Evolutionary conservation across 2,797 vertebrate genomes (phyloP), one percentile per base, ranked within the genome.

Genomic region (Ctenochaetus hawaiiensis): DNA sequence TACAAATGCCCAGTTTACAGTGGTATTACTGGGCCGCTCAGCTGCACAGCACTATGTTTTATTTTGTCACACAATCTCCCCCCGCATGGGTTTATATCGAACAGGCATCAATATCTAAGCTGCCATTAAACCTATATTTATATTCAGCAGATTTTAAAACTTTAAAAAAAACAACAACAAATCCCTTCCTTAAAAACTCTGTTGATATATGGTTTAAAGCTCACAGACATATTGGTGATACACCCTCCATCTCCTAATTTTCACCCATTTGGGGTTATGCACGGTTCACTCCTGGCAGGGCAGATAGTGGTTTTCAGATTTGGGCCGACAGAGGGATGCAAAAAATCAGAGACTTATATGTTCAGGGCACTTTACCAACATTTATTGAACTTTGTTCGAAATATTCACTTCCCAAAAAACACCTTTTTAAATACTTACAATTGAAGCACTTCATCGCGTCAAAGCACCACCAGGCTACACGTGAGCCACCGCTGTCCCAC

Each of bases 201-300:
- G 34, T 56, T 56, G 65, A 56, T 67, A 54, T 54, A 18, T 67
- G 51, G 51, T 67, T 61, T 6, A 62, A 62, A 61, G 68, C 68
- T 52, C 57, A 71, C 4, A 61, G 47, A 52, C 22, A 44, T 61
- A 20, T 61, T 62, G 58, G 68, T 71, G 68, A 53, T 61, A 53
- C 37, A 44, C 68, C 39, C 6, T 20, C 58, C 20, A 62, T 62
- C 12, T 72, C 69, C 17, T 58, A 22, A 34, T 72, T 72, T 45
- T 53, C 58, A 44, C 58, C 39, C 20, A 39, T 71, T 52, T 61
- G 57, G 68, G 6, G 5, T 52, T 52, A 53, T 43, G 47, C 13
- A 0, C 30, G 6, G 57, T 70, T 70, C 10, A 43, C 67, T 51
- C 57, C 45, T 26, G 45, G 67, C 16, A 17, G 34, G 16, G 34